Conservation (phyloP, 2,797 vertebrate genomes). For the Denticeps clupeoides region DNA sequence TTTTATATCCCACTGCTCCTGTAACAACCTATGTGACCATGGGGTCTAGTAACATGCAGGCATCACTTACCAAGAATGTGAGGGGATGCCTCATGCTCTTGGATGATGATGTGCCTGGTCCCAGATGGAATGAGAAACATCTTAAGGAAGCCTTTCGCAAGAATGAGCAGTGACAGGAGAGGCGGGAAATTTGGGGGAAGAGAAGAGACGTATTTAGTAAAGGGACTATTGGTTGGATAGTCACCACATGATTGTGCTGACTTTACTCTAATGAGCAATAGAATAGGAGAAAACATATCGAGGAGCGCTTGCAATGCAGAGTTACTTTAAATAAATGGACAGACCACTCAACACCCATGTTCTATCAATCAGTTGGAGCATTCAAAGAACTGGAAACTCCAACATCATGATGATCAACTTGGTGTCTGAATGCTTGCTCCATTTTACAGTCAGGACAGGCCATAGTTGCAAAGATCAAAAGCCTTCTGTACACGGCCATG, state of each 20-base stretch:
- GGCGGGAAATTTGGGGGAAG: constrained; percentile 56
- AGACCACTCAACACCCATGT: too few relatives aligned
- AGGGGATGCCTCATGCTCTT: constrained; percentile 95
- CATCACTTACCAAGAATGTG: constrained; percentile 94
- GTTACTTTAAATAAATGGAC: too few relatives aligned
- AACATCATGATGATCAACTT: too few relatives aligned
- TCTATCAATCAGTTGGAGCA: too few relatives aligned
- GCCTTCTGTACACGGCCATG: constrained; percentile 24
- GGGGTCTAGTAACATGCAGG: constrained; percentile 11
- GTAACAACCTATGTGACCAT: too few relatives aligned
- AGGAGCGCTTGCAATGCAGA: not conserved
- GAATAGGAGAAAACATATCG: not conserved
- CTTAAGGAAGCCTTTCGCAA: constrained; percentile 93
- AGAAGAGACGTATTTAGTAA: constrained; percentile 66
- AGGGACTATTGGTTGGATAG: too few relatives aligned
- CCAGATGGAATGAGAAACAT: constrained; percentile 97
- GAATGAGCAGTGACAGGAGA: constrained; percentile 40
- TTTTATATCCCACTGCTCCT: too few relatives aligned
- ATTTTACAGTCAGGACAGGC: constrained; percentile 6
- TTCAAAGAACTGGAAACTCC: too few relatives aligned
- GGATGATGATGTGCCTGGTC: constrained; percentile 93
- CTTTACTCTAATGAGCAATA: too few relatives aligned
- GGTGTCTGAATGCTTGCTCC: too few relatives aligned
- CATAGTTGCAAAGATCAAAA: constrained; percentile 33
- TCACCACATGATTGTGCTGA: too few relatives aligned